These are phyloP conservation scores for Colius striatus DNA, from an alignment of 2,113 vertebrate species.

Conservation along the genomic window DNA sequence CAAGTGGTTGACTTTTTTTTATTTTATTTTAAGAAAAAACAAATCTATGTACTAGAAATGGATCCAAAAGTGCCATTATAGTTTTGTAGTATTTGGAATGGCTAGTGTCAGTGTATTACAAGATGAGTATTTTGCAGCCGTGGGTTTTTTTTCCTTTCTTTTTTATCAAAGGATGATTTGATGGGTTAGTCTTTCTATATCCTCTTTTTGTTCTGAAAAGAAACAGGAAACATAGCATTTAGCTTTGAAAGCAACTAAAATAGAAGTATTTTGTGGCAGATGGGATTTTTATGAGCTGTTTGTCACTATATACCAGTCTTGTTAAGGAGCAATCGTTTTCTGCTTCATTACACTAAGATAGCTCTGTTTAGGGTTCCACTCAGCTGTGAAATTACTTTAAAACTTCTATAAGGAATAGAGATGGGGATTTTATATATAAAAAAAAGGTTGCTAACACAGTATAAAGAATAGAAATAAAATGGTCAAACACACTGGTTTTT, in stretches of 20 bases:
- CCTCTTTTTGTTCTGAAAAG: constrained; percentile 63
- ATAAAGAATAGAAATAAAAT: constrained; percentile 69
- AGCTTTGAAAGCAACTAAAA: constrained; percentile 74
- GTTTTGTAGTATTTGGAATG: background rate
- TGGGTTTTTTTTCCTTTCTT: background rate
- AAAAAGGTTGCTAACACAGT: constrained; percentile 66
- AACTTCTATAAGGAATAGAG: constrained; percentile 80
- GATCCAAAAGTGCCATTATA: background rate
- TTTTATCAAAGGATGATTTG: constrained; percentile 61
- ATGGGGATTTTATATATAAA: constrained; percentile 73
- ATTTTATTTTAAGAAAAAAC: background rate
- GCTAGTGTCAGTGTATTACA: constrained; percentile 22
- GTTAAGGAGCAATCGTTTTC: constrained; percentile 83
- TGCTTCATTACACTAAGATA: constrained; percentile 86
- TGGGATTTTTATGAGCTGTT: constrained; percentile 85
- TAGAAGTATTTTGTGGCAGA: constrained; percentile 78
- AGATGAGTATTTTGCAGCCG: background rate
- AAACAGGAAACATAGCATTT: constrained; percentile 77
- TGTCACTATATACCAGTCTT: constrained; percentile 83
- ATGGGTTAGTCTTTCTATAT: constrained; percentile 55
- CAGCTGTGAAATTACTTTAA: constrained; percentile 86
- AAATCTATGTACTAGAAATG: background rate
- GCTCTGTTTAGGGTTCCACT: constrained; percentile 83
- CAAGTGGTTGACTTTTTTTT: background rate
- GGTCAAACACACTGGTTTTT: constrained; percentile 55